Percentiles rank a stretch among this genome's conserved stretches.
Evolutionary conservation across 2,113 vertebrate genomes (phyloP).

Genomic region (Neotoma lepida): DNA sequence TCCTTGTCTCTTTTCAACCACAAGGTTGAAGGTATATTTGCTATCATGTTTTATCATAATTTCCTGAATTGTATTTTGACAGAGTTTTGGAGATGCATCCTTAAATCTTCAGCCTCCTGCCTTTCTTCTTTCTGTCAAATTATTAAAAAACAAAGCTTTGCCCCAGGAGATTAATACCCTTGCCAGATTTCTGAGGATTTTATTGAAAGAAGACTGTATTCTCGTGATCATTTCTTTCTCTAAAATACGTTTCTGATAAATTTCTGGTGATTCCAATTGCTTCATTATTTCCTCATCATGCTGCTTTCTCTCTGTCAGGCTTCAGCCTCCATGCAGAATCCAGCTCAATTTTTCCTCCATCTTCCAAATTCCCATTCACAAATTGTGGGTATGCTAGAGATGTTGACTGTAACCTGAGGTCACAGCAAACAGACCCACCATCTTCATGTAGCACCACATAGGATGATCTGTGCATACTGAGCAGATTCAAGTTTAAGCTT

Average conservation of each 20-base stretch:
- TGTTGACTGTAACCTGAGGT: neutral
- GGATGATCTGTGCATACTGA: neutral
- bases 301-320: neutral
- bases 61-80: neutral
- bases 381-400: neutral
- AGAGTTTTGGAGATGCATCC: neutral
- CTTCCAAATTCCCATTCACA: neutral
- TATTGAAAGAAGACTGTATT: neutral
- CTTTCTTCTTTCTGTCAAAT: neutral
- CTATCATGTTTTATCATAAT: neutral
- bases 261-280: neutral
- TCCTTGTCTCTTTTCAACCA: neutral
- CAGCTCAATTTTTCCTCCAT: neutral
- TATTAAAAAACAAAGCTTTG: neutral
- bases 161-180: neutral
- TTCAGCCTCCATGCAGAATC: neutral
- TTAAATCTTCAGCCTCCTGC: neutral
- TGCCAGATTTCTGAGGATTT: neutral
- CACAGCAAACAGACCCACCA: neutral
- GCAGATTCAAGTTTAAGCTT: no score
- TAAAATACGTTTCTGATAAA: neutral
- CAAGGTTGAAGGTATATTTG: neutral
- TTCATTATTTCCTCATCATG: neutral
- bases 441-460: neutral
- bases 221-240: neutral